Evolutionary conservation across 1,140 invertebrate species (phyloP), one percentile per base, ranked within the genome.

Genomic region (Nylanderia fulva): DNA sequence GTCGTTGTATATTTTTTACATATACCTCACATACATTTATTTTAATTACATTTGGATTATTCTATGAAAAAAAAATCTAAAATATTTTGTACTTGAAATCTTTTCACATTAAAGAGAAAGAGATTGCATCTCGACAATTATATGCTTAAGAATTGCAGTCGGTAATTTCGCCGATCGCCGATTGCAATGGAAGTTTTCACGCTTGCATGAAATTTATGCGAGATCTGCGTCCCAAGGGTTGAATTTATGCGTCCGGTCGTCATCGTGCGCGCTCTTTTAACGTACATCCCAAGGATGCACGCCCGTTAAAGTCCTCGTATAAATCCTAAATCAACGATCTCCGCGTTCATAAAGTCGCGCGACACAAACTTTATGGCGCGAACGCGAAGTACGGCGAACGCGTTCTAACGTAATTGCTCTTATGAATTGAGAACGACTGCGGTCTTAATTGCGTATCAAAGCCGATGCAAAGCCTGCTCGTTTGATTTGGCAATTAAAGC

Each of bases 161-260:
- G 21, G 33, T 21, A n/a, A 39, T 18, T 39, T 79, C 45, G 61
- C 72, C 15, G 33, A 18, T 42, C 24, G 54, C 36, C 42, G 58
- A 52, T 66, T 13, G 52, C 29, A 58, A 21, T 56, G 13, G 27
- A 64, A 63, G 60, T 77, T 87, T 71, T 85, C 52, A 79, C 45
- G 58, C 71, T 52, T 48, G 18, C 39, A 24, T 36, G 45, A 85
- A 66, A 87, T 85, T 87, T 85, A 75, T 58, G 58, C 36, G 24
- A 36, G 58, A 66, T n/a, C n/a, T 64, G 63, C 52, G 42, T 75
- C 33, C 15, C 66, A 54, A 80, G 66, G 21, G 1, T 27, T 33
- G 75, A 91, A 92, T 93, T 92, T 93, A 92, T 92, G 79, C 61
- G 84, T 93, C 93, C 92, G 91, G 92, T 88, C 84, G 76, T 74